Evolutionary conservation across 2,888 invertebrate genomes (phyloP), one percentile per base, ranked within the genome.

Genomic region (Allacma fusca): DNA sequence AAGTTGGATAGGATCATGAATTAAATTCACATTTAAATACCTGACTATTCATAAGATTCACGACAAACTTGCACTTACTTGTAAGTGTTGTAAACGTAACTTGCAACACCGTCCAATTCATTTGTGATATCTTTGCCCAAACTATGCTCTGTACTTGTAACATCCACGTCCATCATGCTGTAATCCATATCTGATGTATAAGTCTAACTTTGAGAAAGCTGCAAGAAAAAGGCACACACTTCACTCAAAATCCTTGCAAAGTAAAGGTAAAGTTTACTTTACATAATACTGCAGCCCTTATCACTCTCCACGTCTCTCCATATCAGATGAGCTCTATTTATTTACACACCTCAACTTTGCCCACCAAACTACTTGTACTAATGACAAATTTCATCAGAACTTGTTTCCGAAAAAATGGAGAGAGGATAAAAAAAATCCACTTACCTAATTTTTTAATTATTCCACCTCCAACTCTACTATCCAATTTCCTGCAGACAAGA

Each of bases 21-120:
- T n/a, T n/a, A n/a, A n/a, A n/a, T n/a, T n/a, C 34, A 34, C 34
- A 4, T 34, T 34, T 34, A n/a, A n/a, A n/a, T n/a, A n/a, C n/a
- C n/a, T 34, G 5, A 34, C 34, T 34, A 34, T 34, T 34, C 34
- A 34, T 34, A 34, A 34, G 34, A 34, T 9, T 34, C 4, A 50
- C 50, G 16, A 19, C 5, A 50, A n/a, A 1, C n/a, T 12, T 50
- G 16, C 19, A 16, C 50, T 50, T 50, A 50, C 50, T 50, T 50
- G 50, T 50, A 50, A 13, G 50, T 50, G 16, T 13, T 50, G 50
- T 50, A 50, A 50, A 50, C 50, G 50, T 50, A 50, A n/a, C 50
- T 50, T 50, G 16, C 50, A 50, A 50, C 50, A 50, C n/a, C 50
- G n/a, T 50, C 50, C 50, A 50, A 50, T n/a, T 50, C 50, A 1